phyloP scores from a whole-genome alignment of 1,140 invertebrate genomes.

The Homarus americanus region DNA sequence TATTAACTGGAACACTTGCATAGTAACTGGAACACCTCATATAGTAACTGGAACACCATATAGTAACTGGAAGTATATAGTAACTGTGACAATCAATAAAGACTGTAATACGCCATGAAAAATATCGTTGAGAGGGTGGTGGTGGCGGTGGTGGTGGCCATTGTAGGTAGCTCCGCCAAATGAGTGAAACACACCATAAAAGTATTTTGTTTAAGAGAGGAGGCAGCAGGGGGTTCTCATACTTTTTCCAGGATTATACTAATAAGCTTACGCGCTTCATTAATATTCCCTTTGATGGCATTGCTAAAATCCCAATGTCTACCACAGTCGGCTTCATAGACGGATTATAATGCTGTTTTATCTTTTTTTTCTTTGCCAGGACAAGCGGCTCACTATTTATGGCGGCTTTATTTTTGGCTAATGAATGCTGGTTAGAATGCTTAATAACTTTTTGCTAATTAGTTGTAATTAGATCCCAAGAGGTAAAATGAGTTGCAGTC shows the following conservation, averaged over 20 bases:
- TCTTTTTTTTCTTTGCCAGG: constrained; percentile 29
- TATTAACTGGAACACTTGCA: too few species aligned
- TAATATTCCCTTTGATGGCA: constrained; percentile 67
- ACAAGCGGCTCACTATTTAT: constrained; percentile 46
- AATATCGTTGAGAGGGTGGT: too few species aligned
- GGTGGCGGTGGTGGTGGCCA: too few species aligned
- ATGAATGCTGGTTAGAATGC: not conserved
- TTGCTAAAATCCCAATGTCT: constrained; percentile 66
- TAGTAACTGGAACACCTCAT: too few species aligned
- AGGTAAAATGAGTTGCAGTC: not conserved
- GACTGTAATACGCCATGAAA: too few species aligned
- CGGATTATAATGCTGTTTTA: constrained; percentile 59
- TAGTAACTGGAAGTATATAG: too few species aligned
- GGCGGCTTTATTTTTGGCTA: not conserved
- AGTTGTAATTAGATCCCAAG: constrained; percentile 7
- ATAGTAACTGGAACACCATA: too few species aligned
- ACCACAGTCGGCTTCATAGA: constrained; percentile 50
- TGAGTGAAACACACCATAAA: constrained; percentile 17
- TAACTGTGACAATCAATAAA: too few species aligned
- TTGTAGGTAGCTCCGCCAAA: too few species aligned
- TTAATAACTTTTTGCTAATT: constrained; percentile 10
- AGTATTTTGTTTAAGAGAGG: constrained; percentile 26
- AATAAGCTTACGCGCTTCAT: constrained; percentile 66
- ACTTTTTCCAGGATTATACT: constrained; percentile 58
- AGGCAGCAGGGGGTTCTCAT: constrained; percentile 21